Base-by-base conservation (phyloP, 2,888 invertebrate genomes). In the Rhodophaea formosa region DNA sequence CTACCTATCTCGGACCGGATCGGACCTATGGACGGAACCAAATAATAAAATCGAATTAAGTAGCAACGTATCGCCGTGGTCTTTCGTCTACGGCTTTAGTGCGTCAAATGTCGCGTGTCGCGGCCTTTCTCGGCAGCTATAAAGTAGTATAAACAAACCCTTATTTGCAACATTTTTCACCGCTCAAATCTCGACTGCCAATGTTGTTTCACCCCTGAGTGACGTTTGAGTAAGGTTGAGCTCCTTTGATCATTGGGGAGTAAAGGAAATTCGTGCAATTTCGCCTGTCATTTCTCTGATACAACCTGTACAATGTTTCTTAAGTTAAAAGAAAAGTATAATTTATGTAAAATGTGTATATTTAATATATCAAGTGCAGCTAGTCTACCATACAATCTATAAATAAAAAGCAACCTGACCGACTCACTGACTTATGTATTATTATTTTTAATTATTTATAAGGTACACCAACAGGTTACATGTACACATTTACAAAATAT, bases 211-310 rank as follows among this genome's bases (percentile, higher is more conserved):
- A 46, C 57, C 46, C 44, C 14, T 57, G 45, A 53, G 45, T 52
- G 52, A 57, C 52, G 45, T 52, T 52, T 53, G 53, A 57, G 53
- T 43, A 42, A 52, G 51, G 57, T 53, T 45, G 32, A 53, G 39
- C 52, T 32, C 35, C 16, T 56, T 56, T 56, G 49, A 49, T 56
- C 47, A 49, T 56, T 56, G 14, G 46, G 39, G 46, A 47, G 56
- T 16, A 56, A 49, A 35, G 23, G 42, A 47, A 56, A 47, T 42
- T 51, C 32, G 32, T 45, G 32, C 35, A 55, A 46, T 55, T 35
- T 35, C 7, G 16, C 17, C 17, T 51, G 30, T 49, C 30, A 39
- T 39, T 39, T 39, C 12, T 5, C 39, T n/a, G 12, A 39, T 10
- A 39, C 5, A 39, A 39, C n/a, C 10, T 39, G 1, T 5, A 35